Evolutionary conservation across 2,113 vertebrate species (phyloP).

Genomic region (Rhegmatorhina hoffmannsi): DNA sequence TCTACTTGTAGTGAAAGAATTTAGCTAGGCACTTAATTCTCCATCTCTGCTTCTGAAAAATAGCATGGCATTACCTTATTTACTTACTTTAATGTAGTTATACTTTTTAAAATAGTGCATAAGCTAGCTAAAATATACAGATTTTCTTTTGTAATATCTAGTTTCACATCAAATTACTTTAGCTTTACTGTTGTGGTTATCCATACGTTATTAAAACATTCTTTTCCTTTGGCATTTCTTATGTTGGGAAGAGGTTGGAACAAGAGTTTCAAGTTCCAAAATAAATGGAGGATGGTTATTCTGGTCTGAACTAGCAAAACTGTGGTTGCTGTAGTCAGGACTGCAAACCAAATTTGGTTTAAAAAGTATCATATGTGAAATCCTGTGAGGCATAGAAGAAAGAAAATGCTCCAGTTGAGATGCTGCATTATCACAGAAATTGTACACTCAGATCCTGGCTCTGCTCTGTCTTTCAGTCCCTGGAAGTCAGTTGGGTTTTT

Average conservation of each 20-base stretch:
- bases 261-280: constrained; percentile 56
- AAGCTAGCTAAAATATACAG: constrained; percentile 2
- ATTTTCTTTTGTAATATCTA: constrained; percentile 47
- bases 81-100: background rate
- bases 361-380: background rate
- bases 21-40: background rate
- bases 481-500: background rate
- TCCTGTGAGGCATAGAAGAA: background rate
- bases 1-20: background rate
- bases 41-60: background rate
- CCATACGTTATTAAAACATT: constrained; percentile 5
- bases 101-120: background rate
- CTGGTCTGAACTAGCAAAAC: constrained; percentile 61
- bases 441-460: background rate
- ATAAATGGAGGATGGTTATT: constrained; percentile 51
- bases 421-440: background rate
- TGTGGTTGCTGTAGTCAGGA: constrained; percentile 7
- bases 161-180: constrained; percentile 31
- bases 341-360: constrained; percentile 19
- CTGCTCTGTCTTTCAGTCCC: background rate
- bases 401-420: background rate
- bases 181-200: constrained; percentile 43
- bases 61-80: background rate
- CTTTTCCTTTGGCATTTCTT: constrained; percentile 53
- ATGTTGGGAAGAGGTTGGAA: constrained; percentile 21